These are phyloP conservation scores for Willowsia nigromaculata DNA, from an alignment of 2,888 invertebrate species.

Conservation along the genomic window DNA sequence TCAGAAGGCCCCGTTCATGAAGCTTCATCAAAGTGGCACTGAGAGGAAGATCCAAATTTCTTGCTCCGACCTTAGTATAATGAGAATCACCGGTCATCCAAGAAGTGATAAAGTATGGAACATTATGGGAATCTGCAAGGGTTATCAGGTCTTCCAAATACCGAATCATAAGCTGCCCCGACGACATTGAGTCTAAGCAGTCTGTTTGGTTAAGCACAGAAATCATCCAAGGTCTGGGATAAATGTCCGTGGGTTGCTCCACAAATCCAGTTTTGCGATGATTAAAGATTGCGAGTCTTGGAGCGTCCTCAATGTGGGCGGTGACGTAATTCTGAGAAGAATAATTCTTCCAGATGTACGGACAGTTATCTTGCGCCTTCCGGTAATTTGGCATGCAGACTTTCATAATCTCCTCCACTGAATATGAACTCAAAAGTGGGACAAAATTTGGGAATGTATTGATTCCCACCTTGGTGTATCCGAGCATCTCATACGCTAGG, in stretches of 20 bases:
- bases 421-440: constrained; percentile 88
- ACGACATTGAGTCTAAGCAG: not conserved
- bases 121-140: not conserved
- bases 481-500: not conserved
- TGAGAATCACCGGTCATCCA: not conserved
- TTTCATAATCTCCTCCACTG: constrained; percentile 76
- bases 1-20: not conserved
- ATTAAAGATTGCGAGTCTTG: constrained; percentile 87
- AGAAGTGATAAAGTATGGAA: not conserved
- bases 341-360: constrained; percentile 89
- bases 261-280: constrained; percentile 87
- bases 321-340: constrained; percentile 81
- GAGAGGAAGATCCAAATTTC: not conserved
- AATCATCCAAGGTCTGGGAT: constrained; percentile 87
- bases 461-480: constrained; percentile 83
- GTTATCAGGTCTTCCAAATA: constrained; percentile 33
- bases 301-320: constrained; percentile 85
- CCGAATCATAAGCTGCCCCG: constrained; percentile 48
- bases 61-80: not conserved
- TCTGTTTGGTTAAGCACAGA: constrained; percentile 79
- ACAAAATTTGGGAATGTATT: constrained; percentile 95
- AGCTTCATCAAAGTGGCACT: not conserved
- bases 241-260: constrained; percentile 89
- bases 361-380: constrained; percentile 85
- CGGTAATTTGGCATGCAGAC: constrained; percentile 75